Percentiles rank a stretch among this genome's conserved stretches.
Conservation (phyloP, 2,113 vertebrate genomes). For the Tetrax tetrax region DNA sequence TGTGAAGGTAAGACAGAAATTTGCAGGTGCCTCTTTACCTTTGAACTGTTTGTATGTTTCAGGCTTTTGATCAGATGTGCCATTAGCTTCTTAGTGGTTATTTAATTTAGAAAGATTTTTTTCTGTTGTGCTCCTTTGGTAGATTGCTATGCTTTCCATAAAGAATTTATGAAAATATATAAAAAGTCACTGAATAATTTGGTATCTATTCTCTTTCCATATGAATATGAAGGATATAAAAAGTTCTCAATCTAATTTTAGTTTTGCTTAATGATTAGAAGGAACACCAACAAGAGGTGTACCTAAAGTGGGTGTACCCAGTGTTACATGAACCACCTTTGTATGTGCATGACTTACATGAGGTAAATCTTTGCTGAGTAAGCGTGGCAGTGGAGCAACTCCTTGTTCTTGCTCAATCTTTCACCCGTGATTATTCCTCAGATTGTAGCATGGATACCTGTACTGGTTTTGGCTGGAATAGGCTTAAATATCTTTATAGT, state of each 20-base stretch:
- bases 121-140: background rate
- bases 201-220: background rate
- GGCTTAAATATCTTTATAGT: background rate
- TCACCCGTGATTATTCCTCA: background rate
- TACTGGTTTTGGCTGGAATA: background rate
- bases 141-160: background rate
- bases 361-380: background rate
- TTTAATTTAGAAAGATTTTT: background rate
- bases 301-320: background rate
- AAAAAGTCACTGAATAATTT: background rate
- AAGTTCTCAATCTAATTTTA: background rate
- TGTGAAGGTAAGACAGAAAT: background rate
- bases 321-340: background rate
- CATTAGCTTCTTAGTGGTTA: background rate
- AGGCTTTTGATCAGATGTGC: background rate
- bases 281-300: background rate
- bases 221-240: background rate
- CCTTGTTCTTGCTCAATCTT: background rate
- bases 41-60: background rate
- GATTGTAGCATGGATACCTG: background rate
- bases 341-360: rapidly evolving
- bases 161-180: background rate
- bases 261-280: background rate
- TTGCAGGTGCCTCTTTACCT: background rate
- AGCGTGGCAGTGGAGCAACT: background rate